phyloP scores from a whole-genome alignment of 1,140 invertebrate species.

The Scaptomyza pallida region DNA sequence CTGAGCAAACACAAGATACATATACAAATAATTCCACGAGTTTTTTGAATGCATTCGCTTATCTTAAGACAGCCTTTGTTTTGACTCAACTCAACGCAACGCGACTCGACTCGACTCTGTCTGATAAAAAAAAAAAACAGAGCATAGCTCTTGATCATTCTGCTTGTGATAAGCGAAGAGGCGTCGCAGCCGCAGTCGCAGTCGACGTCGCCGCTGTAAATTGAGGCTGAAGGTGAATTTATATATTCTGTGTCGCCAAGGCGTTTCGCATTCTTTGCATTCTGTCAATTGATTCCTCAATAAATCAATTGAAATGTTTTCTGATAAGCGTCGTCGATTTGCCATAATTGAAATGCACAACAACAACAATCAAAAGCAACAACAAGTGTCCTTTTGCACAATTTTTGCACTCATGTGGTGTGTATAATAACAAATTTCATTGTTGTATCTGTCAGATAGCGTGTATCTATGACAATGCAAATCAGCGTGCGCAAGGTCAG shows the following conservation, averaged over 20 bases:
- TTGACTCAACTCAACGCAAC: neutral
- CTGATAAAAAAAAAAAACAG: slow-evolving; percentile 38
- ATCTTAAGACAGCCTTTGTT: slow-evolving; percentile 27
- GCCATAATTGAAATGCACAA: slow-evolving; percentile 63
- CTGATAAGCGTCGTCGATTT: slow-evolving; percentile 37
- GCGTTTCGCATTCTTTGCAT: slow-evolving; percentile 47
- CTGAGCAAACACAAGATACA: neutral
- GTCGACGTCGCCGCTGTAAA: slow-evolving; percentile 34
- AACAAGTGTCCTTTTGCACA: slow-evolving; percentile 42
- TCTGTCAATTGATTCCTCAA: slow-evolving; percentile 59
- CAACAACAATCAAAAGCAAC: slow-evolving; percentile 35
- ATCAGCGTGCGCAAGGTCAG: slow-evolving; percentile 68
- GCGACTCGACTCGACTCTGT: neutral
- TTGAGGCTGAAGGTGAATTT: slow-evolving; percentile 72
- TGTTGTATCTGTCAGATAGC: slow-evolving; percentile 29
- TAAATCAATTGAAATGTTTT: slow-evolving; percentile 66
- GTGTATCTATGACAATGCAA: slow-evolving; percentile 49
- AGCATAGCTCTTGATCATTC: neutral
- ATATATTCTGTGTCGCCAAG: slow-evolving; percentile 59
- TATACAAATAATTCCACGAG: neutral
- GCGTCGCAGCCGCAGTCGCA: neutral
- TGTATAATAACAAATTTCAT: slow-evolving; percentile 1
- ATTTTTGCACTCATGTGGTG: too few species aligned
- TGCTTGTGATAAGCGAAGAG: slow-evolving; percentile 30
- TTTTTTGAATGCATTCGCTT: slow-evolving; percentile 9